Conservation (phyloP, 1,140 invertebrate species). For the Drosophila pectinifera region DNA sequence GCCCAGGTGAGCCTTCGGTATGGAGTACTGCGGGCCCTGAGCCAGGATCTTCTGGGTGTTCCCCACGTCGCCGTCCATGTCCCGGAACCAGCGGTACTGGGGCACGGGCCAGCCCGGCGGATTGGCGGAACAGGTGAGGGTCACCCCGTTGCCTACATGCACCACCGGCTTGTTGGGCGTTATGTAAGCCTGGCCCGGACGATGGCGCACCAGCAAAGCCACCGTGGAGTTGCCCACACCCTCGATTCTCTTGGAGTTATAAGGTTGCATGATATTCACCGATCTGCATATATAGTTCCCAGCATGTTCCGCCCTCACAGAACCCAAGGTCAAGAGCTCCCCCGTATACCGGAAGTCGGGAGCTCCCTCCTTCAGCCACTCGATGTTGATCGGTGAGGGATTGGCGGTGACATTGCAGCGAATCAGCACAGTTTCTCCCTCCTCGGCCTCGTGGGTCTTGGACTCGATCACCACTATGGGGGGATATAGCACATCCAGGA, state of each 20-base stretch:
- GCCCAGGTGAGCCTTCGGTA: slow-evolving; percentile 91
- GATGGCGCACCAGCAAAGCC: slow-evolving; percentile 92
- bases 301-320: slow-evolving; percentile 92
- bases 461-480: slow-evolving; percentile 92
- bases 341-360: slow-evolving; percentile 93
- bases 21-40: slow-evolving; percentile 92
- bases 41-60: slow-evolving; percentile 88
- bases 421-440: slow-evolving; percentile 92
- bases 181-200: slow-evolving; percentile 93
- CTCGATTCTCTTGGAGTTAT: slow-evolving; percentile 88
- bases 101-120: slow-evolving; percentile 95
- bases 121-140: slow-evolving; percentile 93
- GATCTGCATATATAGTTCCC: slow-evolving; percentile 95
- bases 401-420: slow-evolving; percentile 95
- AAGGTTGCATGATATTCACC: slow-evolving; percentile 91
- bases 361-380: slow-evolving; percentile 94
- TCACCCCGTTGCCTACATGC: slow-evolving; percentile 92
- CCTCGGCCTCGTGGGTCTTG: slow-evolving; percentile 91
- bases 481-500: slow-evolving; percentile 93
- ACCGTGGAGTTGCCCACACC: slow-evolving; percentile 90
- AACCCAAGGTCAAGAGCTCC: slow-evolving; percentile 89
- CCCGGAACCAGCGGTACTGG: slow-evolving; percentile 94
- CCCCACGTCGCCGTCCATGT: slow-evolving; percentile 87
- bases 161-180: slow-evolving; percentile 93
- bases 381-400: slow-evolving; percentile 91